Evolutionary conservation across 2,797 vertebrate genomes (phyloP).

Genomic region (Ispidina picta): DNA sequence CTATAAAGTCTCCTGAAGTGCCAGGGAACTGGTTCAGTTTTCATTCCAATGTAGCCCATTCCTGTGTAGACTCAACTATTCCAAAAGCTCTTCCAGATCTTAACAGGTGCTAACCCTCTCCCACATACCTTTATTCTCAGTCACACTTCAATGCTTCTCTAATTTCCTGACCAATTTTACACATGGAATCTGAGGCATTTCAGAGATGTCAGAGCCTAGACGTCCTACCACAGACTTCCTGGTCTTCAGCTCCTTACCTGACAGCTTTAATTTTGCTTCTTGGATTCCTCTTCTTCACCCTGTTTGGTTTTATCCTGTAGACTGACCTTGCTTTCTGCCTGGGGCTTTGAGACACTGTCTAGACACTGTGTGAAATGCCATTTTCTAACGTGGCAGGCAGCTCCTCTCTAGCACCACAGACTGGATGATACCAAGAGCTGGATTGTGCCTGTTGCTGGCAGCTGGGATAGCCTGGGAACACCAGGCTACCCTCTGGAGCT

Average conservation of each 20-base stretch:
- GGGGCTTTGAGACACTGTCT: background rate
- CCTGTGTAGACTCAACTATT: background rate
- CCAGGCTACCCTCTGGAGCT: background rate
- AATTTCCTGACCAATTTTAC: background rate
- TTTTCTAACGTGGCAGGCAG: background rate
- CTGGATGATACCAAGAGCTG: rapidly evolving
- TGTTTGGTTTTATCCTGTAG: background rate
- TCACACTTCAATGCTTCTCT: background rate
- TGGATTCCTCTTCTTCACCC: background rate
- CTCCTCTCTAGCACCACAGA: background rate
- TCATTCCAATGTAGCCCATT: background rate
- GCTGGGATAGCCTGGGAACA: background rate
- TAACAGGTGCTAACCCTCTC: background rate
- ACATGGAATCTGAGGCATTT: background rate
- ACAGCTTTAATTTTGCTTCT: slow-evolving; percentile 35
- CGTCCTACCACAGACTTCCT: background rate
- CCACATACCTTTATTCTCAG: background rate
- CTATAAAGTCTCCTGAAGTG: background rate
- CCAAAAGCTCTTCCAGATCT: background rate
- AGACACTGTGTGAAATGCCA: background rate
- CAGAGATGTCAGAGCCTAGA: background rate
- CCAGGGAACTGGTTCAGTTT: background rate
- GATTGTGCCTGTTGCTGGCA: background rate
- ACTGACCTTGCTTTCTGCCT: background rate
- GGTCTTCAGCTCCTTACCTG: background rate